phyloP scores from a whole-genome alignment of 2,113 vertebrate genomes.

The Ornithorhynchus anatinus region DNA sequence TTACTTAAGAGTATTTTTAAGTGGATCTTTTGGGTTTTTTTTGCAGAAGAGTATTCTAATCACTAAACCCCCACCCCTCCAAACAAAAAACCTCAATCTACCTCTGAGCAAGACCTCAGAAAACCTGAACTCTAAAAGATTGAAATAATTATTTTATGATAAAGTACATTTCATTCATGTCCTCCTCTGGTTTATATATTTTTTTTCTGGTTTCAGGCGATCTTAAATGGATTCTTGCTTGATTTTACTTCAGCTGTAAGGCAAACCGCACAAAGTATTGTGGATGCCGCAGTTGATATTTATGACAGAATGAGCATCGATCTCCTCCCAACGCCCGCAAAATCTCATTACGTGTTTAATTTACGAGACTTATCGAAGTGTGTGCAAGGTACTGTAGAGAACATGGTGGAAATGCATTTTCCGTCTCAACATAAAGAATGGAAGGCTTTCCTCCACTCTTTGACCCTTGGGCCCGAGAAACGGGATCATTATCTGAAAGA shows the following conservation, averaged over 20 bases:
- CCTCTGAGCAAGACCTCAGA: no score
- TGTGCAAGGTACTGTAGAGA: constrained; percentile 76
- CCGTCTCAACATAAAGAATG: no score
- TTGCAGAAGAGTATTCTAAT: no score
- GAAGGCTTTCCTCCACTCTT: no score
- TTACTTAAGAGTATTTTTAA: no score
- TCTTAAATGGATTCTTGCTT: constrained; percentile 79
- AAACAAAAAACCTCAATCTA: no score
- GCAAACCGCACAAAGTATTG: constrained; percentile 74
- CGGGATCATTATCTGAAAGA: no score
- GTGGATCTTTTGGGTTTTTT: no score
- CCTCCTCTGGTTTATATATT: neutral
- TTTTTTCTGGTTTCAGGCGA: constrained; percentile 69
- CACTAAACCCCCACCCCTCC: no score
- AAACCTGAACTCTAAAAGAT: no score
- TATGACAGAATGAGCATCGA: constrained; percentile 85
- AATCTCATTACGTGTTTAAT: constrained; percentile 90
- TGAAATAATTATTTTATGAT: no score
- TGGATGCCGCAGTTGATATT: constrained; percentile 86
- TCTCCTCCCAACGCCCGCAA: constrained; percentile 87
- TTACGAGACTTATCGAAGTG: constrained; percentile 87
- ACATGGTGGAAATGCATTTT: neutral
- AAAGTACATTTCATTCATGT: neutral
- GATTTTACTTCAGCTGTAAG: constrained; percentile 80
- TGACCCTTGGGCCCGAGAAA: no score